Evolutionary conservation across 2,113 vertebrate species (phyloP).

Genomic region (Todiramphus chloris): DNA sequence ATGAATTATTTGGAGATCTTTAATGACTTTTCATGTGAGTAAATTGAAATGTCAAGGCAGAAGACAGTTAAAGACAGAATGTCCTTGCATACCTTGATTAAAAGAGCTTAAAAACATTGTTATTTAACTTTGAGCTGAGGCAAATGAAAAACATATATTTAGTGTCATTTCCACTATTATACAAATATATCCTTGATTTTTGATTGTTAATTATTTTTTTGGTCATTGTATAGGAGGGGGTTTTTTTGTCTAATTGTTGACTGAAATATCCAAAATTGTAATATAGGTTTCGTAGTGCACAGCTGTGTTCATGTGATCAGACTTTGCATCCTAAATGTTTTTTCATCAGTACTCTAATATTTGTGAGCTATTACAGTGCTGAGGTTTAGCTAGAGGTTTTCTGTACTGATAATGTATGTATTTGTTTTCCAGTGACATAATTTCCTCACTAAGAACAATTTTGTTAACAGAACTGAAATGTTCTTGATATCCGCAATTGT

Average conservation of each 20-base stretch:
- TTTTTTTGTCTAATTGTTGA: background rate
- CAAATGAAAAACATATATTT: background rate
- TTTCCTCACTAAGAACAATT: conserved; percentile 7
- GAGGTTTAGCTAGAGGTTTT: conserved; percentile 7
- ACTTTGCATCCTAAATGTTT: background rate
- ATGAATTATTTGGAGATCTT: background rate
- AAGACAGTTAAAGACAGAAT: conserved; percentile 30
- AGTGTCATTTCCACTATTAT: background rate
- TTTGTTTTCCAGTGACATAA: conserved; percentile 17
- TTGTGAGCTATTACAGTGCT: background rate
- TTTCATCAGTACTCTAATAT: conserved; percentile 9
- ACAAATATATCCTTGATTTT: background rate
- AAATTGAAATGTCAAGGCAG: conserved; percentile 6
- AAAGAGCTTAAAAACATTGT: conserved; percentile 29
- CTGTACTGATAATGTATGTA: background rate
- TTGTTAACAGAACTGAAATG: background rate
- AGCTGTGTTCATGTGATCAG: background rate
- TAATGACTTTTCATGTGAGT: conserved; percentile 26
- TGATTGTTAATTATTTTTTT: background rate
- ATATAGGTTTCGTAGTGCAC: background rate
- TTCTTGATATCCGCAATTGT: background rate
- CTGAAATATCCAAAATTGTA: background rate
- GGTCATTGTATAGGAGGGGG: background rate
- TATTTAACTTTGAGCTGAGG: conserved; percentile 38
- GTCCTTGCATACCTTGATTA: conserved; percentile 3